Base-by-base conservation (phyloP, 2,113 vertebrate species). In the Tetraodon nigroviridis region DNA sequence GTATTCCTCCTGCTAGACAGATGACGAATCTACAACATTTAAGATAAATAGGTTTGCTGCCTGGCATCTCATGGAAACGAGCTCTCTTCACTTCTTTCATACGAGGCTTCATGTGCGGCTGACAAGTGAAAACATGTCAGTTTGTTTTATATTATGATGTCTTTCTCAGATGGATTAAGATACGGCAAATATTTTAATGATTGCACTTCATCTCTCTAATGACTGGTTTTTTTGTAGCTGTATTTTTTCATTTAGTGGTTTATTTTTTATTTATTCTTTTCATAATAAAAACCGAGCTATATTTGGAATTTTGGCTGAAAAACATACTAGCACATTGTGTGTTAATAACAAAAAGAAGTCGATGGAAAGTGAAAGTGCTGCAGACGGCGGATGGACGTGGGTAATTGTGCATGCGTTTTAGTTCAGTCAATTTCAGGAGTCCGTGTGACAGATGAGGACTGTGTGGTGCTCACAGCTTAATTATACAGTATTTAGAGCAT, bases 401-500 rank as follows among this genome's bases (percentile, higher is more conserved):
- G 78, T 83, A 81, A 82, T 82, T 76, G 69, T 56, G 55, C 64
- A 51, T 61, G 57, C 42, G 46, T 69, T 76, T 79, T 78, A 58
- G 58, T 74, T 59, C 58, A 51, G 55, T 76, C 75, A 65, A 50
- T 78, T 81, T 74, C n/a, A 13, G 55, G 42, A 48, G 61, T n/a
- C 17, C 13, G 55, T 51, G 58, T 83, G 69, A 86, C 73, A 67
- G 61, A 77, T 80, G 65, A 83, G 76, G 71, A 71, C 72, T 80
- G 62, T 66, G 65, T 53, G 69, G 76, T 67, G 54, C 64, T 64
- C 52, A 50, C 63, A 45, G 68, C 70, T 76, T 76, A 78, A 78
- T 85, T 85, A 83, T 79, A 79, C n/a, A 47, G n/a, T 58, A 68
- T 56, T 74, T 52, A 71, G 55, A 71, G 64, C 58, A 32, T 69